Evolutionary conservation across 2,113 vertebrate species (phyloP), one percentile per base, ranked within the genome.

Genomic region (Pristiophorus japonicus): DNA sequence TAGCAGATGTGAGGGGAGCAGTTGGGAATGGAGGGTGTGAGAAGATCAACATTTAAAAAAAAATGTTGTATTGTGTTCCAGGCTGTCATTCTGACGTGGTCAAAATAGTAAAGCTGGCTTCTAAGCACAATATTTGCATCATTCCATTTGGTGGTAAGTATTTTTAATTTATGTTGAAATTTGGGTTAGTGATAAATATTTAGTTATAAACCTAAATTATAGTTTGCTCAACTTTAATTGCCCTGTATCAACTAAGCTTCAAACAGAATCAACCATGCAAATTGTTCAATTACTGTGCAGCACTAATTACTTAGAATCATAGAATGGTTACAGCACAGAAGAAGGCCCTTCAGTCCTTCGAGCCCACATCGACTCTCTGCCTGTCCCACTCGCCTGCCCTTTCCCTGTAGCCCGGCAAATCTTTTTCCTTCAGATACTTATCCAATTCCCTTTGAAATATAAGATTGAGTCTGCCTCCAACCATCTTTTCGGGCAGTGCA

Each of bases 121-220:
- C 98, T 97, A 99, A 98, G 98, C 98, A 99, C 96, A 98, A 99
- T 96, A 97, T 99, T 97, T 99, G 99, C 98, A 97, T 99, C 97
- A 99, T 99, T 97, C 99, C 99, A 62, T 99, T 98, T 97, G 99
- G 99, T 96, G 99, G 99, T 99, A 97, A 98, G 99, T 97, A 95
- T 96, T 96, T 94, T 59, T 51, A 59, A 90, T 90, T 87, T 34
- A 24, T 22, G 42, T 88, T 88, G 47, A 20, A 5, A 59, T 14
- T 91, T 34, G 34, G 14, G 34, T 65, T 93, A 8, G n/a, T 42
- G 24, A 11, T 70, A 55, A 38, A 42, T 45, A 65, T 45, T 67
- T 22, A 18, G 38, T 92, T 92, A 38, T 63, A 92, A 62, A 63
- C 38, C n/a, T 63, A 63, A 92, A 63, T 92, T 91, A 0, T 63